A percentile compares a stretch with the other conserved stretches of the same genome.
Evolutionary conservation across 2,888 invertebrate species (phyloP).

Genomic region (Pollenia labialis): DNA sequence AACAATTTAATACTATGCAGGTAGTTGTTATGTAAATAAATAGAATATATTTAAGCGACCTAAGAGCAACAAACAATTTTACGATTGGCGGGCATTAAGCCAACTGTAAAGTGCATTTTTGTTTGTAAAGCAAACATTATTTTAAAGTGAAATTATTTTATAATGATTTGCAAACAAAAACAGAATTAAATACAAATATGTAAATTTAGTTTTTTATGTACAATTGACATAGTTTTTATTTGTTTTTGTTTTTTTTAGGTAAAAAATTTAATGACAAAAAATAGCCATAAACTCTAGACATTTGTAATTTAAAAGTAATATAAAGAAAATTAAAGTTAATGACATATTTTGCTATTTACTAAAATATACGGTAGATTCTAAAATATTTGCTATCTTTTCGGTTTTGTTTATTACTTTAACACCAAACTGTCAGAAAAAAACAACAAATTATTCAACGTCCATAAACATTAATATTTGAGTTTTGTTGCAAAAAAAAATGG

Average conservation of each 20-base stretch:
- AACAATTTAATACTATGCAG: neutral
- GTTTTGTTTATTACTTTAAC: slow-evolving; percentile 45
- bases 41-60: slow-evolving; percentile 3
- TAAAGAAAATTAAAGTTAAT: slow-evolving; percentile 30
- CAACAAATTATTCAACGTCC: slow-evolving; percentile 4
- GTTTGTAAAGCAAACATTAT: slow-evolving; percentile 19
- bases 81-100: slow-evolving; percentile 57
- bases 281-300: neutral
- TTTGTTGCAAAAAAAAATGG: slow-evolving; percentile 5
- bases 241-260: neutral
- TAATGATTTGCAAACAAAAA: slow-evolving; percentile 25
- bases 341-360: slow-evolving; percentile 11
- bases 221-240: slow-evolving; percentile 45
- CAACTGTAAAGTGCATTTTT: slow-evolving; percentile 58
- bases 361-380: neutral
- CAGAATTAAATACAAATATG: slow-evolving; percentile 15
- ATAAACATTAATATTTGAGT: slow-evolving; percentile 18
- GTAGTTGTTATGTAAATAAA: neutral
- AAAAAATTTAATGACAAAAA: slow-evolving; percentile 5
- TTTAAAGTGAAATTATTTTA: slow-evolving; percentile 44
- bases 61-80: slow-evolving; percentile 18
- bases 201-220: neutral
- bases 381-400: neutral
- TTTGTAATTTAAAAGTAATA: slow-evolving; percentile 13
- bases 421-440: slow-evolving; percentile 29